phyloP scores from a whole-genome alignment of 1,140 invertebrate genomes.

The Cydia strobilella region DNA sequence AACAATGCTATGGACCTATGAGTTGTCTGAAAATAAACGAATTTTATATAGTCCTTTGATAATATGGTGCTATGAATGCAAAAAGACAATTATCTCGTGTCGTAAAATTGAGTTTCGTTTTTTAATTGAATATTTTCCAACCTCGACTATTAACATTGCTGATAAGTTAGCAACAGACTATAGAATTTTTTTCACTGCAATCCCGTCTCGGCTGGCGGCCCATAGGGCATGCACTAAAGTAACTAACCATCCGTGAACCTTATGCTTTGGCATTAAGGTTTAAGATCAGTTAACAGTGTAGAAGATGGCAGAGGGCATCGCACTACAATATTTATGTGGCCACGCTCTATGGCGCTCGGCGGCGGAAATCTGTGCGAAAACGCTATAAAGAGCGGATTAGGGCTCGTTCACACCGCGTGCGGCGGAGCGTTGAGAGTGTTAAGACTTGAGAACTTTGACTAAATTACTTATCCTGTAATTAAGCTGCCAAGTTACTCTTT shows the following conservation, averaged over 20 bases:
- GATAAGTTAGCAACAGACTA: constrained; percentile 6
- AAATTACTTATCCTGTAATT: no score
- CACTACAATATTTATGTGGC: constrained; percentile 26
- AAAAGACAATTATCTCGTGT: neutral
- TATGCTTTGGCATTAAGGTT: no score
- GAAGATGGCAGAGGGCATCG: constrained; percentile 10
- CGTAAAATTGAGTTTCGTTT: no score
- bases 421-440: neutral
- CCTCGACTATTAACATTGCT: neutral
- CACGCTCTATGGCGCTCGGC: constrained; percentile 10
- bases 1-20: no score
- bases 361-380: constrained; percentile 30
- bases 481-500: no score
- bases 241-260: no score
- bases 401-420: constrained; percentile 11
- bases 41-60: no score
- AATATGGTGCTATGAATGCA: no score
- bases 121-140: neutral
- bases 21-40: no score
- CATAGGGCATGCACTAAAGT: neutral
- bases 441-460: neutral
- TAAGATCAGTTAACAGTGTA: no score
- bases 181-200: neutral
- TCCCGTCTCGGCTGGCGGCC: neutral
- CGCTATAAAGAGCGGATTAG: neutral